Evolutionary conservation across 1,140 invertebrate genomes (phyloP).

Genomic region (Drosophila parvula): DNA sequence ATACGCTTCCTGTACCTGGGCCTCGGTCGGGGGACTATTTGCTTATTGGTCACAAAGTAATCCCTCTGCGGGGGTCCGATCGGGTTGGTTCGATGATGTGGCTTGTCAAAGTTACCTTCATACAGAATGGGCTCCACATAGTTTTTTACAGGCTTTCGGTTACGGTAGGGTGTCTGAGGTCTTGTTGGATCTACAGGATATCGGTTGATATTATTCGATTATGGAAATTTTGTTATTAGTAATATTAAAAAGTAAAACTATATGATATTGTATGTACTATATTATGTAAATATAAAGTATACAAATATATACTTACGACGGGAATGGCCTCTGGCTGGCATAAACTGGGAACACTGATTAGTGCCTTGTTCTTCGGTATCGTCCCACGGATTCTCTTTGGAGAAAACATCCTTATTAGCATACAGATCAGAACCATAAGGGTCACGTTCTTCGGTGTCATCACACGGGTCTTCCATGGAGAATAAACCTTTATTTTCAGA

Average conservation of each 20-base stretch:
- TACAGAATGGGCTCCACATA: conserved; percentile 70
- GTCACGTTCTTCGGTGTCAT: conserved; percentile 17
- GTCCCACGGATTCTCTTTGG: conserved; percentile 39
- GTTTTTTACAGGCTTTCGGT: conserved; percentile 64
- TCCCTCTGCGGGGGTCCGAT: conserved; percentile 31
- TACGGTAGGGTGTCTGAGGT: conserved; percentile 3
- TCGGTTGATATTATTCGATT: not conserved
- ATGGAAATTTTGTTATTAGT: no score
- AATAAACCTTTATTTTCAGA: not conserved
- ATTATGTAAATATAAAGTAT: not conserved
- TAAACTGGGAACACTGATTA: conserved; percentile 63
- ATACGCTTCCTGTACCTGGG: conserved; percentile 58
- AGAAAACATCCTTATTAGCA: not conserved
- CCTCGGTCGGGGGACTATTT: conserved; percentile 56
- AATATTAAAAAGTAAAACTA: no score
- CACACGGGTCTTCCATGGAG: conserved; percentile 40
- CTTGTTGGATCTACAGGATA: conserved; percentile 8
- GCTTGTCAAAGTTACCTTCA: conserved; percentile 62
- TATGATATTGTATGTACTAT: no score
- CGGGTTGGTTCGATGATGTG: conserved; percentile 30
- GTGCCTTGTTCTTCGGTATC: conserved; percentile 59
- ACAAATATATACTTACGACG: conserved; percentile 7
- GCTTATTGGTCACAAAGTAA: conserved; percentile 64
- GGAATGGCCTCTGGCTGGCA: conserved; percentile 18
- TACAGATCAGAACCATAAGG: not conserved